phyloP scores from a whole-genome alignment of 1,140 invertebrate species.

The Heliconius hermathena region DNA sequence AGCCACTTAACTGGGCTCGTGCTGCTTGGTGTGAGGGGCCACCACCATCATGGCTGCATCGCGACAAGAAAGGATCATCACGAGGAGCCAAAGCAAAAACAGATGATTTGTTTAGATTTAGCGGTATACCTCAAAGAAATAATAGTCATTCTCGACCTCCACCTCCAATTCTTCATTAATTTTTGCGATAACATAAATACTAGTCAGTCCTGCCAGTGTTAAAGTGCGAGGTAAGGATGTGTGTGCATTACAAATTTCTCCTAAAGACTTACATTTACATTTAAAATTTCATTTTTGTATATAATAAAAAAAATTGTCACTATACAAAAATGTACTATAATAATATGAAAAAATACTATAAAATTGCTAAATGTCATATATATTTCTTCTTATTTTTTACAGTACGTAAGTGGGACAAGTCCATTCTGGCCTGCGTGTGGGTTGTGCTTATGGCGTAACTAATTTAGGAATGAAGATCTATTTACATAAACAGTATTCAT shows the following conservation, averaged over 20 bases:
- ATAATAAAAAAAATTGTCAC: not conserved
- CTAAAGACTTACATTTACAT: not conserved
- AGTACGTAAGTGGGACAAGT: slow-evolving; percentile 62
- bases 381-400: slow-evolving; percentile 51
- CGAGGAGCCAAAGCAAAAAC: slow-evolving; percentile 43
- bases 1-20: slow-evolving; percentile 85
- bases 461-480: slow-evolving; percentile 75
- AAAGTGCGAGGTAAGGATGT: slow-evolving; percentile 60
- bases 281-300: not conserved
- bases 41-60: slow-evolving; percentile 59
- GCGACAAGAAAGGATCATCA: slow-evolving; percentile 47
- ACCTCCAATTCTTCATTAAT: slow-evolving; percentile 66
- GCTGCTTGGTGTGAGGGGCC: slow-evolving; percentile 83
- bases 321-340: not conserved
- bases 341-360: not conserved
- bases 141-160: slow-evolving; percentile 63
- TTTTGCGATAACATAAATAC: slow-evolving; percentile 54
- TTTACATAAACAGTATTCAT: slow-evolving; percentile 78
- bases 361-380: not conserved
- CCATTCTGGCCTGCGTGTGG: slow-evolving; percentile 44
- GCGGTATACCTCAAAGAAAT: slow-evolving; percentile 58
- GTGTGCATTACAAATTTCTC: not conserved
- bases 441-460: slow-evolving; percentile 53
- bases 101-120: slow-evolving; percentile 49
- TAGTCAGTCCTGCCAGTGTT: slow-evolving; percentile 73